phyloP scores from a whole-genome alignment of 2,888 invertebrate species.

The Plusia festucae region DNA sequence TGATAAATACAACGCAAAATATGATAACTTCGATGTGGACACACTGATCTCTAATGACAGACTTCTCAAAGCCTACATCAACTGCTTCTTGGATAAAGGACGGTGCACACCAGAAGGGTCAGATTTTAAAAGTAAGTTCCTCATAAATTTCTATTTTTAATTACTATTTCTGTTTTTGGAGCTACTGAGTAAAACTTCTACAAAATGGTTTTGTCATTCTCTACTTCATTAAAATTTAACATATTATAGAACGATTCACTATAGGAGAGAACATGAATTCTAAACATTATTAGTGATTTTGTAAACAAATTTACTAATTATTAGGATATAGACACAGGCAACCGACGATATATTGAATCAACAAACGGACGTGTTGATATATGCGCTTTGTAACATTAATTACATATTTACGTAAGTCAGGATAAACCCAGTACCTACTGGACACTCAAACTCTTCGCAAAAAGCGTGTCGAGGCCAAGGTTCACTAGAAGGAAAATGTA shows the following conservation, averaged over 20 bases:
- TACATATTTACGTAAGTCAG: constrained; percentile 59
- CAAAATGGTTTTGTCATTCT: background rate
- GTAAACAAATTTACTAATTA: constrained; percentile 12
- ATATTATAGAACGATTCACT: background rate
- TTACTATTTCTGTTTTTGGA: no score
- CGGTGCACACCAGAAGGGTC: constrained; percentile 92
- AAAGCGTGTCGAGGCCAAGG: constrained; percentile 66
- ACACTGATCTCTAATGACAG: constrained; percentile 92
- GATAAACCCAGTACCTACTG: constrained; percentile 55
- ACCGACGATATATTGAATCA: constrained; percentile 20
- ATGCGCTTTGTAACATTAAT: constrained; percentile 28
- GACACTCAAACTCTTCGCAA: constrained; percentile 49
- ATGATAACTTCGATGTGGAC: constrained; percentile 93
- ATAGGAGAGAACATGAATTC: background rate
- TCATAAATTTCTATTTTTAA: constrained; percentile 3
- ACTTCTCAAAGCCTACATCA: constrained; percentile 92
- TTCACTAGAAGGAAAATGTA: constrained; percentile 57
- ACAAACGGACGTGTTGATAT: constrained; percentile 34
- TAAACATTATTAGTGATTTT: background rate
- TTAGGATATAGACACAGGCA: constrained; percentile 9
- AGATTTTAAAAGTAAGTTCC: constrained; percentile 92
- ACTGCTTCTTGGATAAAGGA: constrained; percentile 91
- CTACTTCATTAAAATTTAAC: no score
- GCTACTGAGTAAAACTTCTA: background rate
- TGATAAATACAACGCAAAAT: constrained; percentile 91